Evolutionary conservation across 2,113 vertebrate genomes (phyloP), one percentile per base, ranked within the genome.

Genomic region (Cygnus buccinator): DNA sequence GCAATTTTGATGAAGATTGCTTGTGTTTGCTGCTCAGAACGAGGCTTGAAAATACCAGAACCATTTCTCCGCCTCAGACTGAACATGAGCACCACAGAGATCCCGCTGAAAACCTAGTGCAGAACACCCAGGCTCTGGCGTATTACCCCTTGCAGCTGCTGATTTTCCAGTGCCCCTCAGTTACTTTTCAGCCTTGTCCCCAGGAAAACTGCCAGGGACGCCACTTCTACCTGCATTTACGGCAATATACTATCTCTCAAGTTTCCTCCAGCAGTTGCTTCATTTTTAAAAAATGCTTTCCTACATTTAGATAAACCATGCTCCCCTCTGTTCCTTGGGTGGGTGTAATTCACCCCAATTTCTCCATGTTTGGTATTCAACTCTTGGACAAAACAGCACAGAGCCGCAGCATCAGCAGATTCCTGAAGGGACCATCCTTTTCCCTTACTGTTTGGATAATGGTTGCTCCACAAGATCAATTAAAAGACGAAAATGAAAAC

Each of bases 401-500:
- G 57, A 87, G 70, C 89, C 89, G 87, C 92, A 92, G 63, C 10
- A 1, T 87, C 89, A 96, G 93, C 86, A 89, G 29, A 25, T 71
- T 91, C 81, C 59, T 93, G 59, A 83, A 94, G 87, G 94, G 62
- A 92, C 77, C 74, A 79, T 83, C 81, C 71, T 81, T 91, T 94
- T 80, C 55, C 59, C 59, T 94, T 67, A 71, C 67, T 89, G 8
- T 94, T 94, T 79, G 84, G 91, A 41, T 87, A 94, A 79, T 33
- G 67, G 77, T 79, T 74, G 74, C 59, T 94, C 78, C 70, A 77
- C 0, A 14, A 95, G 89, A 93, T 94, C 94, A 94, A 73, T 94
- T 93, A 92, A 91, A 93, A 92, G 59, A 89, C 83, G 81, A 93
- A 96, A 94, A 96, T 76, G 59, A 95, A 94, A 95, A 85, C 71